These are phyloP conservation scores for Tauraco hartlaubi DNA, from an alignment of 2,797 vertebrate species.

Conservation along the genomic window DNA sequence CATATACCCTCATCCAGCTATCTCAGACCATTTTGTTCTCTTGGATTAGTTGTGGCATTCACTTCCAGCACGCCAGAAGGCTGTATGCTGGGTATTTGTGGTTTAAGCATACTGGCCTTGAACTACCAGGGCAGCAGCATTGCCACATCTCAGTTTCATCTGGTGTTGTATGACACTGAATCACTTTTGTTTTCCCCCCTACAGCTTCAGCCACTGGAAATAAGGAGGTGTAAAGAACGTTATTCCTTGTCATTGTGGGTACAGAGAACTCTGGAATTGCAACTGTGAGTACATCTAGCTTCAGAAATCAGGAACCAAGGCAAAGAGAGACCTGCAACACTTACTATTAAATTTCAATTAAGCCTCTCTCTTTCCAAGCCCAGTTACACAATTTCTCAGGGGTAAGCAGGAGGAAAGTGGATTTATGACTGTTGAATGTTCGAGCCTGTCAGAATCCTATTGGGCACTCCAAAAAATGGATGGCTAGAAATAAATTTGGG, in stretches of 20 bases:
- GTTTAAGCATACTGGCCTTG: neutral
- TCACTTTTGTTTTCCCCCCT: neutral
- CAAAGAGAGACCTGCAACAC: neutral
- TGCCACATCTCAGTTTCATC: neutral
- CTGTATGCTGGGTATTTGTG: neutral
- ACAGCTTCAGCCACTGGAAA: neutral
- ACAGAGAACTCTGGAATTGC: neutral
- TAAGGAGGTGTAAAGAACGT: neutral
- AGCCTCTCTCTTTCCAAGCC: neutral
- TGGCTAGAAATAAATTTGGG: constrained; percentile 2
- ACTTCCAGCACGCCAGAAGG: neutral
- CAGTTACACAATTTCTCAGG: neutral
- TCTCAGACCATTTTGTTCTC: neutral
- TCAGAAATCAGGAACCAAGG: neutral
- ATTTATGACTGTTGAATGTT: constrained; percentile 2
- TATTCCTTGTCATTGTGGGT: neutral
- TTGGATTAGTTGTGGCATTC: neutral
- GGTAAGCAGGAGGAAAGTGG: neutral
- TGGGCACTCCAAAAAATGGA: neutral
- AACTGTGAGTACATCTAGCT: neutral
- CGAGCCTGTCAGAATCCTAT: neutral
- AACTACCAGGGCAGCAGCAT: neutral
- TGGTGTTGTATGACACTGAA: neutral
- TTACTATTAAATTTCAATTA: constrained; percentile 30
- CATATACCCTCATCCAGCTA: neutral